A percentile compares a stretch with the other conserved stretches of the same genome.
These are phyloP conservation scores for Lasioglossum figueresi DNA, from an alignment of 2,888 invertebrate species.

Conservation along the genomic window DNA sequence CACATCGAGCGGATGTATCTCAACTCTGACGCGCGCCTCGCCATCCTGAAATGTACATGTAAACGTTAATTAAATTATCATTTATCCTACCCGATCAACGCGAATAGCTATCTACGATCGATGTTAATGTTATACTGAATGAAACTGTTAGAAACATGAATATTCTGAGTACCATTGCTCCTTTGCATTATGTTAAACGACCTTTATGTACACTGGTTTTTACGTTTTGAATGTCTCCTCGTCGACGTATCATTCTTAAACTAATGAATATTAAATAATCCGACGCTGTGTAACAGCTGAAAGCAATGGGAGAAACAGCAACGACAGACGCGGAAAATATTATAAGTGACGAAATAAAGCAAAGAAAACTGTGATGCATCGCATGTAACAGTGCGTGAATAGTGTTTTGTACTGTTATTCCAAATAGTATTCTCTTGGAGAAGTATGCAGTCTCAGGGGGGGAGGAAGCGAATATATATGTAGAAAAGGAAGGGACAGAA, in stretches of 20 bases:
- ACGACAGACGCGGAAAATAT: neutral
- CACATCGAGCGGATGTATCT: constrained; percentile 87
- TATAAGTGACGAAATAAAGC: constrained; percentile 29
- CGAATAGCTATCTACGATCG: neutral
- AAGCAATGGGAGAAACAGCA: constrained; percentile 20
- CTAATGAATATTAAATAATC: neutral
- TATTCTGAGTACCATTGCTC: neutral
- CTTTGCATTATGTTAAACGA: constrained; percentile 5
- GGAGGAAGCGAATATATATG: constrained; percentile 34
- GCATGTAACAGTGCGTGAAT: constrained; percentile 26
- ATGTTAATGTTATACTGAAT: constrained; percentile 38
- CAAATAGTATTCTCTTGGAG: constrained; percentile 7
- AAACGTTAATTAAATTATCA: constrained; percentile 20
- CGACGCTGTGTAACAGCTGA: neutral
- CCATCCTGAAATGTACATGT: constrained; percentile 85
- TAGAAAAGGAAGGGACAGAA: constrained; percentile 75
- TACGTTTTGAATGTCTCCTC: neutral
- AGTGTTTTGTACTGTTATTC: constrained; percentile 24
- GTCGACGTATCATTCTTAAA: neutral
- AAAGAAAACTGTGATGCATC: constrained; percentile 5
- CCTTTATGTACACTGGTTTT: neutral
- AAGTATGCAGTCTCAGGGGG: constrained; percentile 14
- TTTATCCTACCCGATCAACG: neutral
- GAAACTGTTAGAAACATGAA: constrained; percentile 40
- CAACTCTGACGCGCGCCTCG: constrained; percentile 88